Conservation (phyloP, 1,140 invertebrate genomes). For the Brachionus plicatilis region DNA sequence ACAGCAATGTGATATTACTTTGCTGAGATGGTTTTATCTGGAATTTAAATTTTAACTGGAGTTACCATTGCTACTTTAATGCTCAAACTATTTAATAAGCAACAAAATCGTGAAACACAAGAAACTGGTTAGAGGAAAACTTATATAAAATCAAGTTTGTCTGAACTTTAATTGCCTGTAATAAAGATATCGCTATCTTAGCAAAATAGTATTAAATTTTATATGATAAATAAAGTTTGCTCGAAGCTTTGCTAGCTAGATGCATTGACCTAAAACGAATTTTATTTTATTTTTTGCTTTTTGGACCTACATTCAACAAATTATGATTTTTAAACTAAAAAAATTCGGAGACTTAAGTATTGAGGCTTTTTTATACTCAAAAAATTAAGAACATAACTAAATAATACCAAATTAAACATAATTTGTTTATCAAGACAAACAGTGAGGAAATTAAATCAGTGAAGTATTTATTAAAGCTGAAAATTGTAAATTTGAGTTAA, state of each 20-base stretch:
- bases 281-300: neutral
- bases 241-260: neutral
- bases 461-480: neutral
- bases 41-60: neutral
- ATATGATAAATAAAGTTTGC: neutral
- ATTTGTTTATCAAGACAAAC: neutral
- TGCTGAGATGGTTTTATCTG: neutral
- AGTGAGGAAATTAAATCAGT: neutral
- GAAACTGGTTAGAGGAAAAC: neutral
- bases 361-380: neutral
- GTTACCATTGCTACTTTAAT: neutral
- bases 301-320: neutral
- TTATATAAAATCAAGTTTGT: neutral
- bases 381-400: neutral
- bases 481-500: neutral
- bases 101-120: neutral
- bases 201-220: neutral
- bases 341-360: neutral
- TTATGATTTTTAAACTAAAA: neutral
- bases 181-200: neutral
- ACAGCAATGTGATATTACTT: neutral
- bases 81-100: neutral
- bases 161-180: neutral
- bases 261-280: neutral
- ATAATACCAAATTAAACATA: neutral